Percentiles rank a stretch among this genome's conserved stretches.
phyloP scores from a whole-genome alignment of 2,113 vertebrate genomes.

The Myxocyprinus asiaticus region DNA sequence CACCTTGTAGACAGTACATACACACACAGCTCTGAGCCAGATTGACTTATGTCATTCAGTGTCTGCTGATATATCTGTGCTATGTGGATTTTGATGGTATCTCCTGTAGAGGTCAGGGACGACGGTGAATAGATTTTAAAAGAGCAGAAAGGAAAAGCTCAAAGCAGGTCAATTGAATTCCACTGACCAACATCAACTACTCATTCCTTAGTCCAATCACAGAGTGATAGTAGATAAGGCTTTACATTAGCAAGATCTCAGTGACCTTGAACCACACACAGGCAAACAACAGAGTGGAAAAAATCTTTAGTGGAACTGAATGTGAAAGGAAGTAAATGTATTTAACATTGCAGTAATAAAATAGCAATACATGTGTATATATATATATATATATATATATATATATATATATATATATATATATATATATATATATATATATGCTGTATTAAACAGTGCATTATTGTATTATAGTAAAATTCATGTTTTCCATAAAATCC shows the following conservation, averaged over 20 bases:
- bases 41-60: slow-evolving; percentile 8
- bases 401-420: too few relatives aligned
- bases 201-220: slow-evolving; percentile 14
- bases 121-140: slow-evolving; percentile 7
- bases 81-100: slow-evolving; percentile 35
- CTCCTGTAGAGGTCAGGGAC: slow-evolving; percentile 37
- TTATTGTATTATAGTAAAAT: too few relatives aligned
- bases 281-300: slow-evolving; percentile 8
- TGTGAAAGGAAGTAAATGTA: neutral
- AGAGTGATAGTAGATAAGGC: slow-evolving; percentile 42
- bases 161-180: slow-evolving; percentile 21
- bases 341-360: neutral
- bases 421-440: too few relatives aligned
- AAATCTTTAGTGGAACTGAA: slow-evolving; percentile 14
- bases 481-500: too few relatives aligned
- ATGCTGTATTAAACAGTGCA: too few relatives aligned
- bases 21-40: neutral
- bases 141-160: slow-evolving; percentile 14
- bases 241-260: slow-evolving; percentile 37
- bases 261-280: slow-evolving; percentile 37
- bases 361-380: neutral
- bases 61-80: slow-evolving; percentile 11
- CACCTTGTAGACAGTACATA: neutral
- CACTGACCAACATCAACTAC: slow-evolving; percentile 32
- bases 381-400: too few relatives aligned